Evolutionary conservation across 1,140 invertebrate species (phyloP), one percentile per base, ranked within the genome.

Genomic region (Macrostomum lignano): DNA sequence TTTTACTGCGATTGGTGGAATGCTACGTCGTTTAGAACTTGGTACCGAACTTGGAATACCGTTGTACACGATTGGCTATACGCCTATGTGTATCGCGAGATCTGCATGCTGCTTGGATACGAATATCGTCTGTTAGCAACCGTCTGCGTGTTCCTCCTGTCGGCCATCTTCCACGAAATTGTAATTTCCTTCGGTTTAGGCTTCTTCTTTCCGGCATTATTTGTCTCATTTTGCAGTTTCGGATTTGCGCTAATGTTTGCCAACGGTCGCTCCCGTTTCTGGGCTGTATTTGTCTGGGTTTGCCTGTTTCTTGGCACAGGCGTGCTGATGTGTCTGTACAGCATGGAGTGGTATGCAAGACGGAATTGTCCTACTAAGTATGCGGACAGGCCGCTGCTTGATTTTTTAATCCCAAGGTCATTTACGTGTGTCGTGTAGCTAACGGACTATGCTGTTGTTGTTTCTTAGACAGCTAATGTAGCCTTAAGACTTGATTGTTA

Each of bases 31-130:
- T 86, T 72, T 48, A 66, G 66, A 0, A 62, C 59, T 4, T 93
- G 72, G 47, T 91, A 81, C 48, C 38, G 78, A 11, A 74, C 71
- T 6, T 93, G 84, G 82, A 93, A 93, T 49, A 64, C 74, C 9
- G 68, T 88, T 0, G 78, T 93, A 0, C 72, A 86, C 47, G 76
- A 84, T 39, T 93, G 79, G 79, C 59, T 93, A 0, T 77, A 82
- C 42, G 69, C 70, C 1, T 84, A 88, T 52, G 64, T 93, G 11
- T 88, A 84, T 52, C 70, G 68, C 44, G 81, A 86, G 43, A 47
- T 74, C n/a, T 69, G 68, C 28, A 65, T 65, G 34, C 57, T 67
- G 21, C 42, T 17, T 6, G 47, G 63, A 3, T n/a, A n/a, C n/a
- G n/a, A n/a, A n/a, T n/a, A n/a, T n/a, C n/a, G n/a, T n/a, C n/a